Evolutionary conservation across 37 sponge, comb jelly and placozoan genomes (phyloP), one percentile per base, ranked within the genome.

Genomic region (Eunapius fragilis): DNA sequence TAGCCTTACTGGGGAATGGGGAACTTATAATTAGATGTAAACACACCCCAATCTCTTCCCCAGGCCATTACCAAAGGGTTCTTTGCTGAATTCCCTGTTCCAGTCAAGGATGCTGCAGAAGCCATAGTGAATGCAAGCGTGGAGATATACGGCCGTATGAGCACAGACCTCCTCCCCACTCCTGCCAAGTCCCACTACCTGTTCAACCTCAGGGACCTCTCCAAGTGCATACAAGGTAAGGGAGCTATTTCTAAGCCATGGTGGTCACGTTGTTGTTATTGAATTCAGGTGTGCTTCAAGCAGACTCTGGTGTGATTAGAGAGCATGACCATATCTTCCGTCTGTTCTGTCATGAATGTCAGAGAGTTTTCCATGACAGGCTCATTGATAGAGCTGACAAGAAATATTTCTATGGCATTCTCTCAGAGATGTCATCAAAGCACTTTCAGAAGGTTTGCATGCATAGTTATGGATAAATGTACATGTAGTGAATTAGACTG

Each of bases 181-280:
- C 99, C 99, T 25, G 97, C 97, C 35, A 98, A 98, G 85, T 95
- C 97, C 31, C 99, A 98, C 84, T 98, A 98, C 87, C 89, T 97
- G 32, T 98, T 98, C 89, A 98, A 98, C 74, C 89, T 98, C 75
- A 87, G 99, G 45, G 99, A 98, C 85, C 75, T 98, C 69, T 97
- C 97, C 34, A 98, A 98, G 83, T 95, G 98, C 79, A 93, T 98
- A 47, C 99, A 98, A 84, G 99, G 96, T 93, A n/a, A n/a, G n/a
- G n/a, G n/a, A n/a, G n/a, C n/a, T n/a, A n/a, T n/a, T n/a, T n/a
- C n/a, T n/a, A n/a, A n/a, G n/a, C n/a, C n/a, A n/a, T n/a, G n/a
- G n/a, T n/a, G n/a, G n/a, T n/a, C n/a, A n/a, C n/a, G n/a, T n/a
- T n/a, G n/a, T n/a, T n/a, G n/a, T n/a, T n/a, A n/a, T n/a, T n/a